These are phyloP conservation scores for Conus canariensis DNA, from an alignment of 2,888 invertebrate species.

Conservation along the genomic window DNA sequence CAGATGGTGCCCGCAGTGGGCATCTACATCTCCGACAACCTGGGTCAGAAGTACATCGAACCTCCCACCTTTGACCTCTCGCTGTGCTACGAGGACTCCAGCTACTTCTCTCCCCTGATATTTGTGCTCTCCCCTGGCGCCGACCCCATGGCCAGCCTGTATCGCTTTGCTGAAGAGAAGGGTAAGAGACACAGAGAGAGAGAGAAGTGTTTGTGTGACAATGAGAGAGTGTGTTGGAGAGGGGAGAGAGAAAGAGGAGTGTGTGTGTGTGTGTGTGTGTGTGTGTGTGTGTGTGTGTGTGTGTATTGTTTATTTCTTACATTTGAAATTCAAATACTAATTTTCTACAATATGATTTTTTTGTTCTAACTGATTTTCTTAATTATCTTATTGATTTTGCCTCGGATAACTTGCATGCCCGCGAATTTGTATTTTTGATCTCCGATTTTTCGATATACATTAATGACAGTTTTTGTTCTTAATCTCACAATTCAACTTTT, in stretches of 20 bases:
- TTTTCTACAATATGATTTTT: too few species aligned
- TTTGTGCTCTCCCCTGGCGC: constrained; percentile 78
- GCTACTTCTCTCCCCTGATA: constrained; percentile 75
- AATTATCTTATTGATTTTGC: too few species aligned
- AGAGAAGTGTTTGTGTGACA: not conserved
- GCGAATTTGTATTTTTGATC: too few species aligned
- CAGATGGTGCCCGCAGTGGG: constrained; percentile 77
- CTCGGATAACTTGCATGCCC: too few species aligned
- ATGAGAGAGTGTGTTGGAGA: not conserved
- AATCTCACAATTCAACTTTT: too few species aligned
- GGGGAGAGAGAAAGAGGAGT: not conserved
- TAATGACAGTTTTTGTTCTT: too few species aligned
- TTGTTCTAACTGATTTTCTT: too few species aligned
- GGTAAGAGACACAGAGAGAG: constrained; percentile 57
- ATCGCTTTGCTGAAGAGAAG: constrained; percentile 77
- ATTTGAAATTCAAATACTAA: too few species aligned
- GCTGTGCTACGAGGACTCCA: constrained; percentile 75
- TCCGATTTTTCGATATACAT: too few species aligned
- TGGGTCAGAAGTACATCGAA: constrained; percentile 76
- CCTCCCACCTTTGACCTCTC: constrained; percentile 78
- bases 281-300: not conserved
- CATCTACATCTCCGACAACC: constrained; percentile 73
- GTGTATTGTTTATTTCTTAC: too few species aligned
- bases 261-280: not conserved
- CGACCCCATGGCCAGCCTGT: constrained; percentile 77